phyloP scores from a whole-genome alignment of 2,113 vertebrate genomes.

The Mola mola region DNA sequence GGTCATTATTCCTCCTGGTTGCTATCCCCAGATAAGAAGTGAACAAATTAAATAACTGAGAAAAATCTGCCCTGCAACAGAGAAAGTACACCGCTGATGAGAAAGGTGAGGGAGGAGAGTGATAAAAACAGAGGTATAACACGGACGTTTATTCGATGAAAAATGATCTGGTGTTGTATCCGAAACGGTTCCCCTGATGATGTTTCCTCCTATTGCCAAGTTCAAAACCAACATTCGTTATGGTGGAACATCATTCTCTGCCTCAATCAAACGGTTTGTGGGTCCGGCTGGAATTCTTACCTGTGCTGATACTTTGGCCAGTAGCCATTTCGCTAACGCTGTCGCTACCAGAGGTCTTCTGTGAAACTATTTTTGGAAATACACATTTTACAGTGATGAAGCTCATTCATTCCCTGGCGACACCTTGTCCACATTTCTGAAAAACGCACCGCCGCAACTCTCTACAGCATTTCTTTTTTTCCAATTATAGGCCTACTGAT shows the following conservation, averaged over 20 bases:
- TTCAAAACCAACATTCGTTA: too few relatives aligned
- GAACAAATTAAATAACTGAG: background rate
- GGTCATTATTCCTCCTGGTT: background rate
- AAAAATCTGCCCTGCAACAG: background rate
- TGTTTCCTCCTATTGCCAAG: too few relatives aligned
- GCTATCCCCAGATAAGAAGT: background rate
- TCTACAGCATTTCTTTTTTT: background rate
- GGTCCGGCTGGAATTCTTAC: too few relatives aligned
- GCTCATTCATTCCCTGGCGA: background rate
- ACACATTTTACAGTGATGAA: background rate
- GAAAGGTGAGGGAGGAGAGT: background rate
- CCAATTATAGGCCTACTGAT: background rate
- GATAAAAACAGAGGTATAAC: background rate
- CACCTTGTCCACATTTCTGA: background rate
- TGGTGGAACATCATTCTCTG: too few relatives aligned
- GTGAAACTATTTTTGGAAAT: too few relatives aligned
- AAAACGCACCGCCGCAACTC: background rate
- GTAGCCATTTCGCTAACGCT: too few relatives aligned
- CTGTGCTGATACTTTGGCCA: too few relatives aligned
- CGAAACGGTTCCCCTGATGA: too few relatives aligned
- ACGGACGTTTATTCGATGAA: too few relatives aligned
- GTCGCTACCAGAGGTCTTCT: too few relatives aligned
- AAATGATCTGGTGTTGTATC: too few relatives aligned
- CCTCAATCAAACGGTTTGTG: too few relatives aligned
- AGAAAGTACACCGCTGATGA: background rate